Evolutionary conservation across 2,797 vertebrate species (phyloP).

Genomic region (Crenuchus spilurus): DNA sequence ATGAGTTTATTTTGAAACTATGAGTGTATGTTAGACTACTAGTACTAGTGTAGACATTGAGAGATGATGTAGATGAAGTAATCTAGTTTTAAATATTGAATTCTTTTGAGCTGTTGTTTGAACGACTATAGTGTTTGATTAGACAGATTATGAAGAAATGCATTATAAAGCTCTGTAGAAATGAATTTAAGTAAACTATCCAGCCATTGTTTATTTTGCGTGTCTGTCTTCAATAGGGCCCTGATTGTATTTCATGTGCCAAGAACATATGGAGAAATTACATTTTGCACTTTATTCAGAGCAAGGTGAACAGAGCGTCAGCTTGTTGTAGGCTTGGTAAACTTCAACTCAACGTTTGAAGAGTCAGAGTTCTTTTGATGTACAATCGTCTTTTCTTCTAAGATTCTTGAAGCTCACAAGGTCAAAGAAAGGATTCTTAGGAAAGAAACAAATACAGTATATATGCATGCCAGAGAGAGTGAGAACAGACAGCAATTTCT

Average conservation of each 20-base stretch:
- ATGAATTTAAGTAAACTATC: no score
- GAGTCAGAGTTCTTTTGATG: not conserved
- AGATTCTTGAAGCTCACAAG: not conserved
- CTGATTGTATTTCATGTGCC: no score
- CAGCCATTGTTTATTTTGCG: not conserved
- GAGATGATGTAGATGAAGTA: no score
- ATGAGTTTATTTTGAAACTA: no score
- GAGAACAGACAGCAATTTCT: not conserved
- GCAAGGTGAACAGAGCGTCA: not conserved
- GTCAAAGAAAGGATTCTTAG: not conserved
- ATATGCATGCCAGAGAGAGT: not conserved
- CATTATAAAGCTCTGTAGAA: no score
- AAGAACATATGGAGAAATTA: not conserved
- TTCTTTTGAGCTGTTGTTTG: no score
- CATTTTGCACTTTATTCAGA: not conserved
- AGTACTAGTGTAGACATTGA: no score
- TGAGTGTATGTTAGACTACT: no score
- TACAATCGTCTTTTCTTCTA: not conserved
- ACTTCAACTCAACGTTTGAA: not conserved
- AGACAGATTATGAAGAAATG: no score
- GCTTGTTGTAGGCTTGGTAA: not conserved
- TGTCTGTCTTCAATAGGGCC: not conserved
- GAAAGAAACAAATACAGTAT: not conserved
- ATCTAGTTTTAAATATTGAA: no score
- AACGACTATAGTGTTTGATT: not conserved